These are phyloP conservation scores for Andrena minutula DNA, from an alignment of 2,888 invertebrate species.

Conservation along the genomic window DNA sequence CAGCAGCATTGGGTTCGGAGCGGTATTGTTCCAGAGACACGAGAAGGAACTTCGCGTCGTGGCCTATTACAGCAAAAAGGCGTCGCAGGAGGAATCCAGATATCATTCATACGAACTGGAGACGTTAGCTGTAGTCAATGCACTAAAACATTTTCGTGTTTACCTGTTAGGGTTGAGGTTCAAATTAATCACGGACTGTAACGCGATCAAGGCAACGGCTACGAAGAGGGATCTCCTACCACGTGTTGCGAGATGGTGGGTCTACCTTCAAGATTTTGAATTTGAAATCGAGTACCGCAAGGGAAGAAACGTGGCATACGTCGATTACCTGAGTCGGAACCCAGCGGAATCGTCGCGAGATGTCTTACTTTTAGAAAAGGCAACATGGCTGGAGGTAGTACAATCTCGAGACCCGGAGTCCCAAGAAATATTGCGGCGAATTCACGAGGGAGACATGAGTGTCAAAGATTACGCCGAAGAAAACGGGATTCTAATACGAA, in stretches of 20 bases:
- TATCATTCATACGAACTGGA: conserved; percentile 42
- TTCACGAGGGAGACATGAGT: not conserved
- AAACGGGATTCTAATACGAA: not conserved
- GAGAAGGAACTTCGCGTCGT: not conserved
- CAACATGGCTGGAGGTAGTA: not conserved
- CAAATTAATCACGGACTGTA: too few species aligned
- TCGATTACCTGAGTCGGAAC: not conserved
- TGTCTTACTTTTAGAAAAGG: not conserved
- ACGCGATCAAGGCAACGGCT: too few species aligned
- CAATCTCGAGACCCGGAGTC: not conserved
- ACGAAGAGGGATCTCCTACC: too few species aligned
- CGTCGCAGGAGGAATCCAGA: not conserved
- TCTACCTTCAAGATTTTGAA: not conserved
- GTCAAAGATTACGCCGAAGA: not conserved
- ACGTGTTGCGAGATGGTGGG: not conserved
- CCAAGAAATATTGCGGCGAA: not conserved
- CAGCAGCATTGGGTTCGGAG: conserved; percentile 20
- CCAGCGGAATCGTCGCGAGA: not conserved
- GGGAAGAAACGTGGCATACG: not conserved
- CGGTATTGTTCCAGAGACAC: not conserved
- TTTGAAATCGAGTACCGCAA: conserved; percentile 1
- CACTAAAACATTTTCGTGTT: not conserved
- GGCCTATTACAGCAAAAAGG: conserved; percentile 11
- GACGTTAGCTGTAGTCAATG: conserved; percentile 47
- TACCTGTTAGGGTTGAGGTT: too few species aligned